Conservation (phyloP, 1,140 invertebrate species). For the Drosophila lowei region DNA sequence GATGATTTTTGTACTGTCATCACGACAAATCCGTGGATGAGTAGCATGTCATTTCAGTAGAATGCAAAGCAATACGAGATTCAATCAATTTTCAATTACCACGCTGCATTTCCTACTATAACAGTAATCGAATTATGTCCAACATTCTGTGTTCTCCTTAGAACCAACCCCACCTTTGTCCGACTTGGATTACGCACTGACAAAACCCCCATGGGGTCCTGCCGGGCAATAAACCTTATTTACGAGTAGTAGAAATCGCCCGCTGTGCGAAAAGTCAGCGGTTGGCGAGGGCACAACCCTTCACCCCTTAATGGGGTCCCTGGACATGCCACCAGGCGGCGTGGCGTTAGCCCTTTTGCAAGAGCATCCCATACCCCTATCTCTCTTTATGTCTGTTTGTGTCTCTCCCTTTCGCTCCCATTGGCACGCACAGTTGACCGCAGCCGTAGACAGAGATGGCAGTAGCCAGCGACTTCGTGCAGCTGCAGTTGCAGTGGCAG, state of each 20-base stretch:
- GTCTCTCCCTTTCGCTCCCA: too few relatives aligned
- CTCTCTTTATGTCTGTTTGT: background rate
- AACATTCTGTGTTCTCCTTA: constrained; percentile 10
- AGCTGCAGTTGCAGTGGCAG: constrained; percentile 18
- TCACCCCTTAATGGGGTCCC: constrained; percentile 37
- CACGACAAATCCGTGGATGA: too few relatives aligned
- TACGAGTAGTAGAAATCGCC: constrained; percentile 15
- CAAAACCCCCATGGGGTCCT: constrained; percentile 30
- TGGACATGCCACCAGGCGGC: constrained; percentile 16
- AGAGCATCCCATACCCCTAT: background rate
- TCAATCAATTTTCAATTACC: too few relatives aligned
- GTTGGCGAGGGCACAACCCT: constrained; percentile 43
- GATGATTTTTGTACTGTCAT: too few relatives aligned
- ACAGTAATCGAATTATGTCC: constrained; percentile 24
- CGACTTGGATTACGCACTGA: constrained; percentile 23
- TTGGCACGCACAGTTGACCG: too few relatives aligned
- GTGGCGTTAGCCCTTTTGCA: constrained; percentile 13
- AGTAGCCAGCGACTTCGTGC: background rate
- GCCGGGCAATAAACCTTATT: constrained; percentile 30
- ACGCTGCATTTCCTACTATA: too few relatives aligned
- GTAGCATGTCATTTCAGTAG: too few relatives aligned
- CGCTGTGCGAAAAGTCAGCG: constrained; percentile 52
- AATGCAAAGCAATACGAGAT: too few relatives aligned
- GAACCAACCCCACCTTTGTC: constrained; percentile 10
- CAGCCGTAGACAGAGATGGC: constrained; percentile 11